Conservation (phyloP, 2,888 invertebrate species). For the Antheraea assamensis region DNA sequence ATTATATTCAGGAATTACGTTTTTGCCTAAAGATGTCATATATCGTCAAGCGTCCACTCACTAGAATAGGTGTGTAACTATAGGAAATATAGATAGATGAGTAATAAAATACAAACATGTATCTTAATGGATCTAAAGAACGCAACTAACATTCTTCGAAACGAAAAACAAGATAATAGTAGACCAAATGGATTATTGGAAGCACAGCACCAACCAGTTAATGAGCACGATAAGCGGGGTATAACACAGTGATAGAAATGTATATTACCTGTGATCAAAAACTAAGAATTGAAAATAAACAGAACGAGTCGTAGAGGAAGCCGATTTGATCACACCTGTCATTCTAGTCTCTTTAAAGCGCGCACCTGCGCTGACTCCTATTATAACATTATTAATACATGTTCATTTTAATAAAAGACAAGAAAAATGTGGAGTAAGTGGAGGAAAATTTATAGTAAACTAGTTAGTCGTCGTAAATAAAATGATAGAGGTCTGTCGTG, state of each 20-base stretch:
- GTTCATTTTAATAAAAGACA: neutral
- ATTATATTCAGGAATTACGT: neutral
- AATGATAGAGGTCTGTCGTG: no score
- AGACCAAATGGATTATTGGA: conserved; percentile 11
- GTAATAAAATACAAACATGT: conserved; percentile 2
- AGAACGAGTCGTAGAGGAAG: conserved; percentile 37
- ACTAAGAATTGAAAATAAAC: conserved; percentile 40
- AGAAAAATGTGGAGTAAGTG: neutral
- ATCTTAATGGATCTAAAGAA: conserved; percentile 6
- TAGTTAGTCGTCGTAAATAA: no score
- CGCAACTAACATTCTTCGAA: conserved; percentile 3
- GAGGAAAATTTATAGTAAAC: neutral
- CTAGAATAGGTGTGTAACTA: neutral
- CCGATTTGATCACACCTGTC: conserved; percentile 48
- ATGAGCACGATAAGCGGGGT: neutral
- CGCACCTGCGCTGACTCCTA: conserved; percentile 37
- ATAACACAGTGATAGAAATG: conserved; percentile 13
- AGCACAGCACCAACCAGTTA: conserved; percentile 5
- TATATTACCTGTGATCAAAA: conserved; percentile 14
- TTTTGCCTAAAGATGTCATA: neutral
- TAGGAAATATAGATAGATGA: neutral
- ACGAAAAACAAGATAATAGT: conserved; percentile 5
- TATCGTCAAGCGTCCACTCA: neutral
- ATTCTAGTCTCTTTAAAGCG: conserved; percentile 41
- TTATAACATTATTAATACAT: neutral